Evolutionary conservation across 2,797 vertebrate genomes (phyloP), one percentile per base, ranked within the genome.

Genomic region (Sebastiscus albofasciatus): DNA sequence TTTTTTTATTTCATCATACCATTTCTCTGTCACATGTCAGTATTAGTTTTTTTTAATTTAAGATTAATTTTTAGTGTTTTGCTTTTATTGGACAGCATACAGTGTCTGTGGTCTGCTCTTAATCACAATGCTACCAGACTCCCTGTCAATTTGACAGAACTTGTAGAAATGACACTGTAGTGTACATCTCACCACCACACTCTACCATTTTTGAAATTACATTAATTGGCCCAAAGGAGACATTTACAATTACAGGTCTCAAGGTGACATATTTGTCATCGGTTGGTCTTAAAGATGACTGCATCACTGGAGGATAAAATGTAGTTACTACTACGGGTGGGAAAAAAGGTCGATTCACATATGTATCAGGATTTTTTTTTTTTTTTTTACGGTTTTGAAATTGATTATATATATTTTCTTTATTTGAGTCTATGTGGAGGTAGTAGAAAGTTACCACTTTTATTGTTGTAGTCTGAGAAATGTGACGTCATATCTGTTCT

Each of bases 171-270:
- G 0, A 81, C 72, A 64, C n/a, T 70, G 27, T 10, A 26, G 62
- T 42, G 62, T 33, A 39, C 36, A 76, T 77, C 10, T 72, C 60
- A 59, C 22, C 68, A 24, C 2, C 31, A 22, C 46, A 65, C 67
- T 16, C 75, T 22, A 24, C 24, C 27, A 52, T 75, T 79, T 80
- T 58, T 79, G 0, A 83, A 75, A 83, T 80, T 29, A 73, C 70
- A 70, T 68, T 22, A 24, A 64, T 66, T 66, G 66, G 22, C 12
- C 67, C 26, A 76, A 58, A 55, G 36, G 66, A 55, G 49, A 56
- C 70, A 34, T 71, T 79, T 58, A 71, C 18, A 62, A 67, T 81
- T 34, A 79, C 60, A 72, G 56, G 71, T 69, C 27, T 62, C 8
- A 6, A n/a, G 59, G 59, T 56, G 59, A 71, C 24, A 31, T 8